Conservation (phyloP, 2,797 vertebrate genomes). For the Morus bassanus region DNA sequence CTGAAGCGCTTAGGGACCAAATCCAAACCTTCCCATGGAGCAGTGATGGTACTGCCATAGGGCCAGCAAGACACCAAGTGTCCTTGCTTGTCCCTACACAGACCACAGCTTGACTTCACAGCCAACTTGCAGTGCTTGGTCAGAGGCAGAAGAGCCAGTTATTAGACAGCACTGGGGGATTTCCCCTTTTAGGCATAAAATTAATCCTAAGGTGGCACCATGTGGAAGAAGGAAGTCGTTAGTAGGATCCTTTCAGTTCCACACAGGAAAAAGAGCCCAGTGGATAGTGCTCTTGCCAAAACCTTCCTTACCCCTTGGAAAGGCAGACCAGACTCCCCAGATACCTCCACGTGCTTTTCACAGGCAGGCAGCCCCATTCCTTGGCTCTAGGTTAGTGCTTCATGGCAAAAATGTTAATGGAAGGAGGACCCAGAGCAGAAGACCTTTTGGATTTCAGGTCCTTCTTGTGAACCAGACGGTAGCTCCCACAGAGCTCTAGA, state of each 20-base stretch:
- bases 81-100: background rate
- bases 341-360: background rate
- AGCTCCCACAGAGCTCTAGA: background rate
- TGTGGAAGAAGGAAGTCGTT: background rate
- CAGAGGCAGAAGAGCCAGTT: background rate
- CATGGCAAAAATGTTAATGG: background rate
- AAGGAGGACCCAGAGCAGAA: background rate
- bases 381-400: background rate
- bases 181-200: background rate
- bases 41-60: background rate
- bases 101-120: background rate
- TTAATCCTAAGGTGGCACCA: background rate
- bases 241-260: background rate
- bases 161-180: background rate
- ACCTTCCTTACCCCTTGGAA: background rate
- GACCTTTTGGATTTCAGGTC: background rate
- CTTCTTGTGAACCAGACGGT: background rate
- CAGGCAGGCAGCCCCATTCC: background rate
- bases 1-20: background rate
- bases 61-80: background rate
- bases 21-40: background rate
- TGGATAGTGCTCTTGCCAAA: background rate
- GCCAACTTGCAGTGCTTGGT: background rate
- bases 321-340: background rate
- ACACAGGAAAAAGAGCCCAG: background rate